Conservation (phyloP, 2,113 vertebrate genomes). For the Zosterops japonicus region DNA sequence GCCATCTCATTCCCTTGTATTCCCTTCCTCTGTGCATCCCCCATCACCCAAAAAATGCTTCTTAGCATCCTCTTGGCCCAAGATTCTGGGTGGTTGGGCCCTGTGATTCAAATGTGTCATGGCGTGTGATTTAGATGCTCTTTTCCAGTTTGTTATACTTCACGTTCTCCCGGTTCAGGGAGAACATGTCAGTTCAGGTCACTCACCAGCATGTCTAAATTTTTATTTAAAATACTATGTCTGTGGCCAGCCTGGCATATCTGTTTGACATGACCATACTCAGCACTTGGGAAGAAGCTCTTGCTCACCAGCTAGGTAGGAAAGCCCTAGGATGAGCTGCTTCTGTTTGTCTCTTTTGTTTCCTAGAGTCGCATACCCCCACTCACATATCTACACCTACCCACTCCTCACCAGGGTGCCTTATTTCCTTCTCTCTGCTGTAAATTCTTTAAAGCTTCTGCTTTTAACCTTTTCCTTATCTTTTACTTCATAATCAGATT, state of each 20-base stretch:
- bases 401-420: too few species aligned
- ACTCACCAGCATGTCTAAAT: neutral
- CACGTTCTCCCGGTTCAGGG: neutral
- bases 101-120: neutral
- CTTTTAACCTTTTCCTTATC: neutral
- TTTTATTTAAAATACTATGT: neutral
- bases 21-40: neutral
- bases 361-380: neutral
- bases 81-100: neutral
- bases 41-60: neutral
- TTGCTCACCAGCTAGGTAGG: neutral
- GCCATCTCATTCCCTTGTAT: neutral
- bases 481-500: neutral
- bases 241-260: neutral
- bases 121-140: neutral
- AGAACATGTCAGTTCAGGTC: neutral
- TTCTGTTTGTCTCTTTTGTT: neutral
- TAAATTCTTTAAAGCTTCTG: neutral
- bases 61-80: neutral
- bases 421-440: neutral
- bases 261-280: neutral
- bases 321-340: neutral
- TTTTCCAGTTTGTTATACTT: neutral
- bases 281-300: neutral
- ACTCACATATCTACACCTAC: neutral